Conservation (phyloP, 2,113 vertebrate genomes). For the Struthio camelus region DNA sequence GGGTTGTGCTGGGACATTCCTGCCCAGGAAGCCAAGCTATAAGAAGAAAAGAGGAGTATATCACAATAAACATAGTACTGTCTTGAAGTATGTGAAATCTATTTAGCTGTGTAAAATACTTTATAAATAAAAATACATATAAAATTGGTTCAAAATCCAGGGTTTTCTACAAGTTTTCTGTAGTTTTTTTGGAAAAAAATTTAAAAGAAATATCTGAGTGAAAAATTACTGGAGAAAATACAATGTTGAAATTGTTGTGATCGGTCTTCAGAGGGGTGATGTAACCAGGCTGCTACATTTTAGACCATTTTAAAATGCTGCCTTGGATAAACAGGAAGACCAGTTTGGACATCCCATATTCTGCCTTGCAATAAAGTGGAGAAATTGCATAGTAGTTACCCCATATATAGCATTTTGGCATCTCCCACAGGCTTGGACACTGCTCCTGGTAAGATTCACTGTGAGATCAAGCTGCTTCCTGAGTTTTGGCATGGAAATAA, state of each 20-base stretch:
- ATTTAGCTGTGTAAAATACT: neutral
- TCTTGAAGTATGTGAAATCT: neutral
- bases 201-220: neutral
- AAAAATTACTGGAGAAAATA: neutral
- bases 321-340: no score
- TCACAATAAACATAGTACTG: neutral
- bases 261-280: neutral
- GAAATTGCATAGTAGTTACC: no score
- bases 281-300: fast-evolving
- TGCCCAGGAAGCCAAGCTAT: neutral
- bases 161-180: neutral
- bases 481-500: neutral
- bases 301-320: fast-evolving
- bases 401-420: neutral
- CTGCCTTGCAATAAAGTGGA: no score
- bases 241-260: no score
- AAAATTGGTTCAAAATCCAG: neutral
- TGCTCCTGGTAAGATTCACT: neutral
- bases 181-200: no score
- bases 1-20: no score
- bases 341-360: no score
- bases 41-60: neutral
- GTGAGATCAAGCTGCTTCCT: neutral
- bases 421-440: neutral
- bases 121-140: neutral